phyloP scores from a whole-genome alignment of 2,888 invertebrate species.

The Dynastes hyllus region DNA sequence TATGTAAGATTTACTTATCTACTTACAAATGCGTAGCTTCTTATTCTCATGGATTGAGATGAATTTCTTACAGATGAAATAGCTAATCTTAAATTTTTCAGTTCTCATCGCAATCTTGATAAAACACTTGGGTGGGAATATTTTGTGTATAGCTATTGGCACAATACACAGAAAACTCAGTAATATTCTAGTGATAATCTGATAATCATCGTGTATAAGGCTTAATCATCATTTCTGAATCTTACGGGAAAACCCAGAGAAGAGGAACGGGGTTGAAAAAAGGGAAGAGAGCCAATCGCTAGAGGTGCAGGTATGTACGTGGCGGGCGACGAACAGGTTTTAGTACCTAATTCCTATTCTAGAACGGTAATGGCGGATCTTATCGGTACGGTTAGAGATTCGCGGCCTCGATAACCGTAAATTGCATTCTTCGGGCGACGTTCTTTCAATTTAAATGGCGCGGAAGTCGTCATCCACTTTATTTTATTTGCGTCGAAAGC shows the following conservation, averaged over 20 bases:
- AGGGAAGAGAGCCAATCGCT: background rate
- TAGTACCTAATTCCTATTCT: slow-evolving; percentile 46
- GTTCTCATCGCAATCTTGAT: too few relatives aligned
- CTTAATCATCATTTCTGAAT: too few relatives aligned
- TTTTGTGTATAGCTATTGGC: too few relatives aligned
- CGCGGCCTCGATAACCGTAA: slow-evolving; percentile 37
- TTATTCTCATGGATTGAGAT: too few relatives aligned
- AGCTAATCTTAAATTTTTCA: too few relatives aligned
- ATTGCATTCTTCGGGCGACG: slow-evolving; percentile 45
- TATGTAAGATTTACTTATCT: too few relatives aligned
- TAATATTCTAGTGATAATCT: too few relatives aligned
- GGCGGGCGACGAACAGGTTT: slow-evolving; percentile 18
- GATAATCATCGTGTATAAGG: too few relatives aligned
- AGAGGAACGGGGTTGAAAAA: background rate
- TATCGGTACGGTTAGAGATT: slow-evolving; percentile 29
- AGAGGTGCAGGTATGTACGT: background rate
- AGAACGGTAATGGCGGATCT: slow-evolving; percentile 43
- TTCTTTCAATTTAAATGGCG: slow-evolving; percentile 45
- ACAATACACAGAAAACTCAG: too few relatives aligned
- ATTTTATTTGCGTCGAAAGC: background rate
- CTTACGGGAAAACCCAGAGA: background rate
- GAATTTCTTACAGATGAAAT: too few relatives aligned
- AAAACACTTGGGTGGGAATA: too few relatives aligned
- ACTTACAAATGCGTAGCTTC: too few relatives aligned
- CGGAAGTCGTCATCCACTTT: slow-evolving; percentile 32